phyloP scores from a whole-genome alignment of 2,113 vertebrate genomes.

The Turnix velox region DNA sequence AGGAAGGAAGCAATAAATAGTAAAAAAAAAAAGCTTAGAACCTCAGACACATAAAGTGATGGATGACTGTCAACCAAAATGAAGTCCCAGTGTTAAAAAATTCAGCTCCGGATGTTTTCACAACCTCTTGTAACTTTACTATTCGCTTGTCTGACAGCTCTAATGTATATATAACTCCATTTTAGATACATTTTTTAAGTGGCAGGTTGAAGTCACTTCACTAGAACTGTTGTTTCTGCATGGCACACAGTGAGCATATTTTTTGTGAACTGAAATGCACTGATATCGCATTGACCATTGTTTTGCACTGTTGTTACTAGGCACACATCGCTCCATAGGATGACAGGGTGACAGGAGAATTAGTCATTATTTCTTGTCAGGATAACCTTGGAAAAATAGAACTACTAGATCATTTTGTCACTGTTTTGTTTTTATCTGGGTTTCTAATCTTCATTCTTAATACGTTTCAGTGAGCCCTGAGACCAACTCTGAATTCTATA shows the following conservation, averaged over 20 bases:
- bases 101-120: neutral
- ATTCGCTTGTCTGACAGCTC: neutral
- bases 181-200: neutral
- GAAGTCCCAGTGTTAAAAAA: neutral
- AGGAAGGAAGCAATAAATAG: neutral
- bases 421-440: slow-evolving; percentile 12
- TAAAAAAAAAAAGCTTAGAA: neutral
- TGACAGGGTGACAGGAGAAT: neutral
- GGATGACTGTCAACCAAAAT: neutral
- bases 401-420: neutral
- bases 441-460: neutral
- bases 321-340: neutral
- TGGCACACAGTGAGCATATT: neutral
- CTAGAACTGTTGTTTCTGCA: neutral
- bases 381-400: neutral
- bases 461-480: neutral
- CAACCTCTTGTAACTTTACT: neutral
- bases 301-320: neutral
- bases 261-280: neutral
- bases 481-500: neutral
- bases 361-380: slow-evolving; percentile 8
- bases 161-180: neutral
- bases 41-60: neutral
- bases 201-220: neutral
- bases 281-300: neutral